Percentiles rank a stretch among this genome's conserved stretches.
phyloP scores from a whole-genome alignment of 2,888 invertebrate species.

The Lasioglossum zephyrum region DNA sequence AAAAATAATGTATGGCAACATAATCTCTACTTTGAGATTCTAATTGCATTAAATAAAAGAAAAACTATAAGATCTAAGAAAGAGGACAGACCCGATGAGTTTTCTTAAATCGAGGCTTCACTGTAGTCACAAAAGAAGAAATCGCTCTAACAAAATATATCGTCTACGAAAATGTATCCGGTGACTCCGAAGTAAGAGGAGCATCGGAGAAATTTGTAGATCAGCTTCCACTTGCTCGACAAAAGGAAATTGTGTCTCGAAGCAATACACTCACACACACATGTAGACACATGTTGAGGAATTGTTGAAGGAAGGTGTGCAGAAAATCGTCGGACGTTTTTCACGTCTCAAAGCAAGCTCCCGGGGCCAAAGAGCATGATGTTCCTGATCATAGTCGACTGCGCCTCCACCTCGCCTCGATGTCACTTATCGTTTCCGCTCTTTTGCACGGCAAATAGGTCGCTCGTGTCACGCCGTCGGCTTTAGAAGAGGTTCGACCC shows the following conservation, averaged over 20 bases:
- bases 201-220: not conserved
- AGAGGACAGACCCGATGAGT: no score
- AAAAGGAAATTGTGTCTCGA: not conserved
- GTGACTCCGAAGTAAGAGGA: no score
- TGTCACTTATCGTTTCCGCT: conserved; percentile 49
- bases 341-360: conserved; percentile 30
- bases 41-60: no score
- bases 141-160: no score
- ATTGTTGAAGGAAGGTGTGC: not conserved
- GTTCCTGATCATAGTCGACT: conserved; percentile 35
- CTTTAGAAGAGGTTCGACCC: conserved; percentile 48
- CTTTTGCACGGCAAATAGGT: conserved; percentile 47
- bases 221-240: not conserved
- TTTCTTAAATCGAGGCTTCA: no score
- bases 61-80: no score
- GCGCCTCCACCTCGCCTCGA: conserved; percentile 10
- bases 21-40: no score
- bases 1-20: no score
- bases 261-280: not conserved
- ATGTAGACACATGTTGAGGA: not conserved
- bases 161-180: no score
- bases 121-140: no score
- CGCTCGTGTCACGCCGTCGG: conserved; percentile 34
- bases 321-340: conserved; percentile 12
- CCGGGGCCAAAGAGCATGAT: conserved; percentile 15